Evolutionary conservation across 2,888 invertebrate species (phyloP), one percentile per base, ranked within the genome.

Genomic region (Amiota mariae): DNA sequence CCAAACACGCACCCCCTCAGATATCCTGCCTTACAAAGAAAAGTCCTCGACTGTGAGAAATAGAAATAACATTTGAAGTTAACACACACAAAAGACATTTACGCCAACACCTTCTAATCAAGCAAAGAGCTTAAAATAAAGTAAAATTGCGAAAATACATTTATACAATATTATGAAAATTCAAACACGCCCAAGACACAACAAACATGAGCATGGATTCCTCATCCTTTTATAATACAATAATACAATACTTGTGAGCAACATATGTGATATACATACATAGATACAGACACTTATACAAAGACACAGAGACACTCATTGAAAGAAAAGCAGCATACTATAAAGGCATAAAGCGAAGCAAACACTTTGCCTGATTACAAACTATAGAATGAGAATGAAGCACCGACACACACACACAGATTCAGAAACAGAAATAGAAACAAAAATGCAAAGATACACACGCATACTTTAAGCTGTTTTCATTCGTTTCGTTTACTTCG

Each of bases 101-200:
- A 81, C 81, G 85, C 84, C 85, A 84, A 84, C 83, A 84, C 83
- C 83, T 84, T 84, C 85, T 85, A 84, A 84, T 85, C 85, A 84
- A 84, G 83, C 82, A 85, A 85, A 85, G 80, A 83, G 83, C 83
- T 83, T 83, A 83, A 83, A 83, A 83, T 85, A 82, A 83, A 85
- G 85, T 85, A 85, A 83, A 83, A 82, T 36, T 80, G 81, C 82
- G 80, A 82, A 81, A 83, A 80, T 80, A 82, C 82, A 83, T 59
- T 18, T 36, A 36, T 36, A 36, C 36, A 84, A 85, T 83, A 83
- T 83, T 83, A 85, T 83, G 85, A 83, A 83, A 85, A 83, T 83
- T 72, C 54, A 67, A 67, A 64, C 63, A 56, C 57, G 47, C 57
- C 59, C 47, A 70, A 66, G 24, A 61, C n/a, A 47, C 36, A 68